phyloP scores from a whole-genome alignment of 2,888 invertebrate species.

The Encarsia formosa region DNA sequence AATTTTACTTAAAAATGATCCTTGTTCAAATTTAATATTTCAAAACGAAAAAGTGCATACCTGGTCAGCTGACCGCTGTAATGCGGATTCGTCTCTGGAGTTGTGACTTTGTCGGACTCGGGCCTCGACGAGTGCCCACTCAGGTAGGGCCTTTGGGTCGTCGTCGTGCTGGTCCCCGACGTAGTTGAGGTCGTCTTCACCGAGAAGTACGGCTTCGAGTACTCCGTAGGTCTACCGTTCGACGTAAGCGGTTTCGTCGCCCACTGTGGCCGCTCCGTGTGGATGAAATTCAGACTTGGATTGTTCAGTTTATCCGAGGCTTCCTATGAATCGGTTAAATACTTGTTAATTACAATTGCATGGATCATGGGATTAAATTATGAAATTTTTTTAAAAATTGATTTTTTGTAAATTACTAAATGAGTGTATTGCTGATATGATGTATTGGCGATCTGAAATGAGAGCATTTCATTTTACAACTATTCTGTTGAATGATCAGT shows the following conservation, averaged over 20 bases:
- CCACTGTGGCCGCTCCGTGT: slow-evolving; percentile 45
- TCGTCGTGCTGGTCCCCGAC: slow-evolving; percentile 6
- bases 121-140: slow-evolving; percentile 28
- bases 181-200: slow-evolving; percentile 37
- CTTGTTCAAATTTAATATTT: too few species aligned
- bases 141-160: slow-evolving; percentile 36
- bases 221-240: slow-evolving; percentile 33
- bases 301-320: slow-evolving; percentile 34
- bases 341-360: too few species aligned
- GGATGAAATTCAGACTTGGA: slow-evolving; percentile 38
- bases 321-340: too few species aligned
- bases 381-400: too few species aligned
- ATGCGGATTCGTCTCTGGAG: slow-evolving; percentile 34
- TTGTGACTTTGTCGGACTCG: too few species aligned
- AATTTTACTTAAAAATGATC: too few species aligned
- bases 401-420: too few species aligned
- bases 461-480: too few species aligned
- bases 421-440: too few species aligned
- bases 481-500: too few species aligned
- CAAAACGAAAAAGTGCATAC: slow-evolving; percentile 35
- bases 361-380: too few species aligned
- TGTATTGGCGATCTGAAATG: too few species aligned
- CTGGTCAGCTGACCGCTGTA: slow-evolving; percentile 39
- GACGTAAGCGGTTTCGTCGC: slow-evolving; percentile 40
- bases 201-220: slow-evolving; percentile 42